Base-by-base conservation (phyloP, 1,140 invertebrate species). In the Scaptomyza hsui region DNA sequence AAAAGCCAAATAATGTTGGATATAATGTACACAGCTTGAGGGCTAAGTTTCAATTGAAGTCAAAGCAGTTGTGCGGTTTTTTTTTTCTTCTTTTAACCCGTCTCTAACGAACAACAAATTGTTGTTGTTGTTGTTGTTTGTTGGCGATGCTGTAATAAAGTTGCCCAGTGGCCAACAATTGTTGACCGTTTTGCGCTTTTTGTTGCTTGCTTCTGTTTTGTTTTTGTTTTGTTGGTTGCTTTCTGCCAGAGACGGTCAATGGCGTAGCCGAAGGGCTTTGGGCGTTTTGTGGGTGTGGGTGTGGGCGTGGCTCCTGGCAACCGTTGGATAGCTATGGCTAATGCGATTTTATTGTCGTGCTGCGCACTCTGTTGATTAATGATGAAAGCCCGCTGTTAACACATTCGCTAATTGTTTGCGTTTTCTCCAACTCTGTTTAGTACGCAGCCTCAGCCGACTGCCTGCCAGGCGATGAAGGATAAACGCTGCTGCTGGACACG, bases 401-500 rank as follows among this genome's bases (percentile, higher is more conserved):
- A 63, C 32, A 60, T 67, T 75, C 18, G 61, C 77, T 64, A 81
- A 80, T 81, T 81, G 73, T 48, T 81, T 72, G 32, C 42, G 18
- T 49, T 55, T 63, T 63, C 60, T 39, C 61, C 51, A 16, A n/a
- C 9, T 13, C 15, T 45, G 5, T 47, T 18, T 91, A 94, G 94
- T 70, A 96, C 97, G 0, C 96, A 97, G 78, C 96, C 97, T 0
- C 96, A 97, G 89, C 92, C 94, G 19, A 94, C 96, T 0, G 97
- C 97, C 0, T 97, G 97, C 70, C 95, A 96, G 86, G 96, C 96
- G 0, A 96, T 97, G 95, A 92, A 94, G 39, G 96, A 96, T 82
- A 94, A 94, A 32, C 92, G 96, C 32, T 97, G 96, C 85, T 95
- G 94, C 72, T 97, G 96, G 96, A 97, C 96, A 0, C 93, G 96